Evolutionary conservation across 2,888 invertebrate genomes (phyloP).

Genomic region (Ophion costatus): DNA sequence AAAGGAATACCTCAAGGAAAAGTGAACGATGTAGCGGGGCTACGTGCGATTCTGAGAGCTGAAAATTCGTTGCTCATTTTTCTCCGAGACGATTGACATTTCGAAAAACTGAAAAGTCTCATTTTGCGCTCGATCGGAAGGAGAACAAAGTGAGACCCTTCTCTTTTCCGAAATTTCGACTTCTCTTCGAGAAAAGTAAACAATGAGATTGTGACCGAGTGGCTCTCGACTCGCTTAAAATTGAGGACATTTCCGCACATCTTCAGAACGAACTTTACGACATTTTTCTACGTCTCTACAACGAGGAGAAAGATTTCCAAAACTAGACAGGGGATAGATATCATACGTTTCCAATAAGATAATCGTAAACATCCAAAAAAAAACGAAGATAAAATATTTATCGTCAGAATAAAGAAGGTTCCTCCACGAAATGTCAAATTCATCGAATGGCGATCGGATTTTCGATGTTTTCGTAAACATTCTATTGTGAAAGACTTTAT

Average conservation of each 20-base stretch:
- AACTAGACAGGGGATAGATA: background rate
- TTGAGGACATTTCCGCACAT: background rate
- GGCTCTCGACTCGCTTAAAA: background rate
- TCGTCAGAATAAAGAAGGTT: background rate
- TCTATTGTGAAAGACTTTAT: background rate
- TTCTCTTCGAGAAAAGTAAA: background rate
- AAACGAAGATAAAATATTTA: background rate
- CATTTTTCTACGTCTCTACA: conserved; percentile 13
- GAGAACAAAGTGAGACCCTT: background rate
- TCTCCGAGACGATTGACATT: background rate
- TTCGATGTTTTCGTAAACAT: background rate
- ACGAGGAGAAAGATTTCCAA: background rate
- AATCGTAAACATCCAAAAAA: background rate
- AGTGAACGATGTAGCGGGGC: background rate
- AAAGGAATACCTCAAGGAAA: background rate
- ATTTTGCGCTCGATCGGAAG: background rate
- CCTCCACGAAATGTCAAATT: background rate
- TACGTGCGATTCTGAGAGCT: background rate
- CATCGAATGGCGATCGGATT: background rate
- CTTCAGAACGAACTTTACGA: background rate
- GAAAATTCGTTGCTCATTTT: background rate
- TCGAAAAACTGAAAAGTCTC: background rate
- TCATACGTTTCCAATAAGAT: background rate
- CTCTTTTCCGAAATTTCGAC: background rate
- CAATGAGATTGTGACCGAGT: background rate